phyloP scores from a whole-genome alignment of 2,888 invertebrate genomes.

The Lochmaea capreae region DNA sequence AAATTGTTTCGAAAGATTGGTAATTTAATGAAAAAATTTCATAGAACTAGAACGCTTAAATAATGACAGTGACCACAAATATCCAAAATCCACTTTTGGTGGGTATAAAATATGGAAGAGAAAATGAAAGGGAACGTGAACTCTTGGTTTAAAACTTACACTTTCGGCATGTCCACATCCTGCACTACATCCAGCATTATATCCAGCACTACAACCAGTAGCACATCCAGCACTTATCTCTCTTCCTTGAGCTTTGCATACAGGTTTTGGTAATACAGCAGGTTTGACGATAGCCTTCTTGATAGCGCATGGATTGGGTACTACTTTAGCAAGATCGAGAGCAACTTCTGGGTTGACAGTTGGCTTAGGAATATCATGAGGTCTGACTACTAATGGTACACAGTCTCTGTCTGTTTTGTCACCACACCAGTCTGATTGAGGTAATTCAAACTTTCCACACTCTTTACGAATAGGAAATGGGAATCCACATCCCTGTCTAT shows the following conservation, averaged over 20 bases:
- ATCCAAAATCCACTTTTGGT: no score
- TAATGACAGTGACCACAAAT: no score
- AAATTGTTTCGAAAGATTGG: no score
- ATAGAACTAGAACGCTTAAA: no score
- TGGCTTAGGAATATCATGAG: constrained; percentile 55
- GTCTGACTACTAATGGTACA: constrained; percentile 58
- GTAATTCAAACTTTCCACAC: not conserved
- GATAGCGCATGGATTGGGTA: constrained; percentile 58
- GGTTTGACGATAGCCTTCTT: constrained; percentile 60
- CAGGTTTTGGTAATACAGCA: constrained; percentile 59
- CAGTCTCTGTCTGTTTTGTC: constrained; percentile 23
- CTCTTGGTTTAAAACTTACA: constrained; percentile 5
- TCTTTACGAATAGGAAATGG: constrained; percentile 15
- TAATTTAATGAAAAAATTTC: no score
- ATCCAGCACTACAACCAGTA: constrained; percentile 25
- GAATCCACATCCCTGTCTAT: constrained; percentile 20
- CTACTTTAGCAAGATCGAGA: constrained; percentile 47
- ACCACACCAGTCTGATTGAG: constrained; percentile 18
- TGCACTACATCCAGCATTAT: constrained; percentile 34
- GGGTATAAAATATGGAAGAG: no score
- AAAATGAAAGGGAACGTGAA: no score
- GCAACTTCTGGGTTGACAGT: constrained; percentile 30
- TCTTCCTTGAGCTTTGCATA: constrained; percentile 43
- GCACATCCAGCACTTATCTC: no score
- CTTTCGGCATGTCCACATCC: not conserved